These are phyloP conservation scores for Lordiphosa andalusiaca DNA, from an alignment of 2,888 invertebrate species.

Conservation along the genomic window DNA sequence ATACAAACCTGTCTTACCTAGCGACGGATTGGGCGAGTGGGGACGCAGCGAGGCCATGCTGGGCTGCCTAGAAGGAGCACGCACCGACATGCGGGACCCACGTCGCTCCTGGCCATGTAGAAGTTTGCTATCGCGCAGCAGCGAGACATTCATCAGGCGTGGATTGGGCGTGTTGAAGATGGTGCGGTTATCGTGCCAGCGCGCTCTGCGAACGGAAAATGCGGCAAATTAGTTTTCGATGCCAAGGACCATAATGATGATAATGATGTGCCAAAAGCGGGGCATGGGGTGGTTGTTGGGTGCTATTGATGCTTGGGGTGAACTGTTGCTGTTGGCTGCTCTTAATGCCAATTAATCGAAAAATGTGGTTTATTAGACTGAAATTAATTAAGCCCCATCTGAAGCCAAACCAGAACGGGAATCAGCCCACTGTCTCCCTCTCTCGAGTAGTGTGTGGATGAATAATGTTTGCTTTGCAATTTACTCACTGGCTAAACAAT, in stretches of 20 bases:
- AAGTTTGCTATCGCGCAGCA: conserved; percentile 90
- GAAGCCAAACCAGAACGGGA: conserved; percentile 49
- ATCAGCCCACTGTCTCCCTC: no score
- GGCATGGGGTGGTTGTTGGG: conserved; percentile 17
- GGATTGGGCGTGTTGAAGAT: conserved; percentile 97
- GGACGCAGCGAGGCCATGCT: conserved; percentile 92
- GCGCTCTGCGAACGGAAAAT: conserved; percentile 84
- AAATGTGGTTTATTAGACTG: conserved; percentile 56
- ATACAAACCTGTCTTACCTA: conserved; percentile 81
- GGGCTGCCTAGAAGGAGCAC: conserved; percentile 90
- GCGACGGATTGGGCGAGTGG: conserved; percentile 83
- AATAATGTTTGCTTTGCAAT: conserved; percentile 66
- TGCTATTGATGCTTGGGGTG: background rate
- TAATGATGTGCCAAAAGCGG: conserved; percentile 31
- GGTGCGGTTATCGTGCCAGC: conserved; percentile 94
- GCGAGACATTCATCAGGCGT: conserved; percentile 93
- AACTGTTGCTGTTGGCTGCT: conserved; percentile 26
- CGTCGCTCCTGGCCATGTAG: conserved; percentile 88
- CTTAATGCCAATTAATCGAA: conserved; percentile 58
- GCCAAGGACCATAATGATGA: background rate
- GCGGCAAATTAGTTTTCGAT: conserved; percentile 29
- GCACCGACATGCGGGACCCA: conserved; percentile 89
- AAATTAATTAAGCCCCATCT: conserved; percentile 43
- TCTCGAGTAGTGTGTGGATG: conserved; percentile 26
- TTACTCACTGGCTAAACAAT: conserved; percentile 93